These are phyloP conservation scores for Chascanopsetta lugubris DNA, from an alignment of 2,113 vertebrate species.

Conservation along the genomic window DNA sequence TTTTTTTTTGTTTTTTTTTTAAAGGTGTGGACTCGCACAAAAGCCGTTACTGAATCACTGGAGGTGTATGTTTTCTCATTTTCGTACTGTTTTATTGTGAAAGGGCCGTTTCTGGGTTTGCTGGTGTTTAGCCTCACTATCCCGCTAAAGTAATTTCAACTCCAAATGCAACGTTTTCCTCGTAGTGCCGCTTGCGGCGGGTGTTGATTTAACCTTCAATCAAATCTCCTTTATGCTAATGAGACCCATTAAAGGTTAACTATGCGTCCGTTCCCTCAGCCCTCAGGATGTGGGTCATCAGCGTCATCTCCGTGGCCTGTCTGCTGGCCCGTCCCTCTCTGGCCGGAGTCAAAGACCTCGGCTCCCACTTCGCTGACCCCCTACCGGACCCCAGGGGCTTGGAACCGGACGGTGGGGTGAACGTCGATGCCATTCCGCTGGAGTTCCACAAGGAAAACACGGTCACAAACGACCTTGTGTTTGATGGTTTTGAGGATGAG, in stretches of 20 bases:
- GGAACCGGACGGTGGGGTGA: conserved; percentile 34
- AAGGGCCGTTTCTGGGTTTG: no score
- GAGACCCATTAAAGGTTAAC: not conserved
- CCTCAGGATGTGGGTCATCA: conserved; percentile 82
- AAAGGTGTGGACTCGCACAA: no score
- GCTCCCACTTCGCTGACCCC: conserved; percentile 74
- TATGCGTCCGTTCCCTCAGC: conserved; percentile 8
- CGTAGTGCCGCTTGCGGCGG: no score
- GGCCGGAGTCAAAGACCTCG: conserved; percentile 81
- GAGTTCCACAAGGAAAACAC: conserved; percentile 94
- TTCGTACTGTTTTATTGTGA: no score
- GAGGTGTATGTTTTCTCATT: no score
- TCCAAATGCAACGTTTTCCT: no score
- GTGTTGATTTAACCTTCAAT: no score
- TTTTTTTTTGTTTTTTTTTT: no score
- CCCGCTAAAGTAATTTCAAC: no score
- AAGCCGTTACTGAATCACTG: no score
- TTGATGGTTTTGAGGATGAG: conserved; percentile 86
- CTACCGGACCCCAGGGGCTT: conserved; percentile 48
- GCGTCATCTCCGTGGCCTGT: conserved; percentile 68
- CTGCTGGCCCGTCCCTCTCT: conserved; percentile 74
- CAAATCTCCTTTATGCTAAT: not conserved
- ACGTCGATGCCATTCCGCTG: conserved; percentile 74
- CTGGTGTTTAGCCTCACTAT: no score
- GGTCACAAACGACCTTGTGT: conserved; percentile 88